Conservation (phyloP, 92 coral and sea anemone genomes). For the Muricea muricata region DNA sequence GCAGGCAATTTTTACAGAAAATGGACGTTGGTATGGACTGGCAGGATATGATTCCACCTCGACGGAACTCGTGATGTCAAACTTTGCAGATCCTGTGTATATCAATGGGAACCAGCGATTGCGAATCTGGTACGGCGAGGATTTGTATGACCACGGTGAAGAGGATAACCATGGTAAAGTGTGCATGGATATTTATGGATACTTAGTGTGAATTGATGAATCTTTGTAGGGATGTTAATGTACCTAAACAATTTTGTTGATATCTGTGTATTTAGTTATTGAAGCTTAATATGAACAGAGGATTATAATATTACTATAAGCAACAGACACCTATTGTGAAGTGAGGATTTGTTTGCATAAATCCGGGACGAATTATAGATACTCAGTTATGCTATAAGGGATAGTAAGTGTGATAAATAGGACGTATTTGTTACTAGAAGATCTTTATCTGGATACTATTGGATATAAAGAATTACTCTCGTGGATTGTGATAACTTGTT, state of each 20-base stretch:
- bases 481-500: too few relatives aligned
- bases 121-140: conserved; percentile 47
- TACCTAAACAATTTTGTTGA: too few relatives aligned
- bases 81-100: conserved; percentile 26
- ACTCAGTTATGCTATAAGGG: too few relatives aligned
- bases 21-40: conserved; percentile 24
- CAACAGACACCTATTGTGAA: background rate
- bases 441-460: too few relatives aligned
- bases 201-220: conserved; percentile 9
- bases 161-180: conserved; percentile 29
- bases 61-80: conserved; percentile 11
- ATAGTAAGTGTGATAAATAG: too few relatives aligned
- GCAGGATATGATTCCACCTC: conserved; percentile 24
- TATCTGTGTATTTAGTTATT: background rate
- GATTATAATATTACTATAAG: background rate
- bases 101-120: conserved; percentile 1
- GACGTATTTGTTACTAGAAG: too few relatives aligned
- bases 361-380: too few relatives aligned
- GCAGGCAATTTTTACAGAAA: background rate
- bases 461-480: too few relatives aligned
- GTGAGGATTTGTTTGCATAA: background rate
- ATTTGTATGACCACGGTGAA: conserved; percentile 33
- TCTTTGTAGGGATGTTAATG: background rate
- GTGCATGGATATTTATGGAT: conserved; percentile 41
- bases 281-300: background rate